Evolutionary conservation across 30 jellyfish, hydroid and myxozoan genomes (phyloP), one percentile per base, ranked within the genome.

Genomic region (Aurelia sp.): DNA sequence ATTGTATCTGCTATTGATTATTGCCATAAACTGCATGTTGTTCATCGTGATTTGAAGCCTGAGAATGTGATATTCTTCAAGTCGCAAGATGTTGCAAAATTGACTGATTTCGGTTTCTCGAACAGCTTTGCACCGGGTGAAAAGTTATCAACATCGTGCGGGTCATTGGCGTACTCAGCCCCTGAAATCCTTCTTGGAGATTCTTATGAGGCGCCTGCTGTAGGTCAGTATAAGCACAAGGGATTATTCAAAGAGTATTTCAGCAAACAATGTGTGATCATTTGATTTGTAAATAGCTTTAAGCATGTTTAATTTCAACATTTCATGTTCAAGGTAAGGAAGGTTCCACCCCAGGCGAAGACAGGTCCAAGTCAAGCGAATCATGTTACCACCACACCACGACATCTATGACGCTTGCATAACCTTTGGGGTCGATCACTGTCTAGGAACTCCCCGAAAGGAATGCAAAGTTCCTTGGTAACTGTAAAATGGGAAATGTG

Each of bases 41-140:
- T 96, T 40, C 99, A 96, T 76, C 90, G 99, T 17, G 99, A 96
- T 71, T 90, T 96, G 77, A 96, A 96, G 84, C 99, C 99, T 11
- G 98, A 96, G 51, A 96, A 96, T 76, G 97, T 96, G 15, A 89
- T 96, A n/a, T 85, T 96, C 79, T 96, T 90, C 79, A 90, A 96
- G 66, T 82, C 96, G 6, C 87, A 71, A 51, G 97, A 96, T 74
- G 89, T 90, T 17, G 98, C 97, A 8, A 96, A 96, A 86, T 73
- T 96, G 27, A 91, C 99, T 4, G 99, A 96, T 69, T 96, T 96
- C 31, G 99, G 99, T 48, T 96, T 96, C 71, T 96, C 99, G 48
- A 93, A 93, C 64, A 90, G 85, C 69, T 91, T 96, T 74, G 61
- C 89, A 77, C 99, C 98, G 63, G 99, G 97, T 18, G 96, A 90